Evolutionary conservation across 2,888 invertebrate genomes (phyloP).

Genomic region (Tetragonula carbonaria): DNA sequence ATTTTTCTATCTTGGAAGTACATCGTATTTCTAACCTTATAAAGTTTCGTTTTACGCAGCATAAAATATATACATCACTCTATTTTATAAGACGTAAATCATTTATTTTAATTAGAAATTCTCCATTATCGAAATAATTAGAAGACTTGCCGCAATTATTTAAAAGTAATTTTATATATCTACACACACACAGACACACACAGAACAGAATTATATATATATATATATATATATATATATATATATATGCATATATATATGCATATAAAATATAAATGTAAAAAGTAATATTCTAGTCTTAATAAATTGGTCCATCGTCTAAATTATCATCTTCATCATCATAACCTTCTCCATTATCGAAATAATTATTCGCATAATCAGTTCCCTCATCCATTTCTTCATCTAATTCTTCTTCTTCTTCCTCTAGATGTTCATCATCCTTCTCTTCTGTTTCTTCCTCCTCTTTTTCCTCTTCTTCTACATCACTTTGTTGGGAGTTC

Average conservation of each 20-base stretch:
- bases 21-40: constrained; percentile 6
- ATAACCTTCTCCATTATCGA: constrained; percentile 94
- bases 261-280: neutral
- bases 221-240: neutral
- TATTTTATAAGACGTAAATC: neutral
- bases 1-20: neutral
- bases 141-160: neutral
- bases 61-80: neutral
- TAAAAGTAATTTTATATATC: neutral
- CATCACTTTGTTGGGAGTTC: constrained; percentile 74
- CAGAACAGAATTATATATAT: too few species aligned
- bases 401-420: constrained; percentile 88
- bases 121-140: neutral
- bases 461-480: constrained; percentile 84
- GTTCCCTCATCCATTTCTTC: constrained; percentile 89
- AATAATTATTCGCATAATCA: constrained; percentile 94
- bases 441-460: constrained; percentile 85
- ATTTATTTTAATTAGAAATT: neutral
- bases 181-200: neutral
- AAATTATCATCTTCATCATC: constrained; percentile 94
- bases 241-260: neutral
- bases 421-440: constrained; percentile 79
- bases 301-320: constrained; percentile 93
- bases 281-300: constrained; percentile 62
- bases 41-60: neutral